Base-by-base conservation (phyloP, 2,113 vertebrate species). In the Octodon degus region DNA sequence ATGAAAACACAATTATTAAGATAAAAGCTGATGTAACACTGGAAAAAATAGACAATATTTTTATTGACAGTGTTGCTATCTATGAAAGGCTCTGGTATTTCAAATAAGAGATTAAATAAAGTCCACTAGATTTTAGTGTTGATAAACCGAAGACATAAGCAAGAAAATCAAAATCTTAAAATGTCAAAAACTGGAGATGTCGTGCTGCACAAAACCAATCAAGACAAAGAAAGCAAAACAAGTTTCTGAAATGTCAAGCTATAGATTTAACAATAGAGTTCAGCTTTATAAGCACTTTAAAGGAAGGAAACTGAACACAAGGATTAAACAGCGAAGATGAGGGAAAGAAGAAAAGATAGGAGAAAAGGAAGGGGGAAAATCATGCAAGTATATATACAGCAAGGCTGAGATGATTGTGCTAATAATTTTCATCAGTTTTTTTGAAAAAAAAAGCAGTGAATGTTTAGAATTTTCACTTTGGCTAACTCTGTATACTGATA, bases 21-120 rank as follows among this genome's bases (percentile, higher is more conserved):
- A 91, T 86, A 91, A 82, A 95, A 94, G 50, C 86, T 95, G 86
- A 84, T 58, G 70, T 17, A 43, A 93, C 91, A 58, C 47, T 93
- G n/a, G 25, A 95, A 88, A 27, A 30, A 96, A 94, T 24, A 93
- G 53, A 79, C 40, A 89, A 30, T 68, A 76, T 93, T 95, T 25
- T 82, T 30, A 47, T 83, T 65, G 30, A 86, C 17, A 83, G 11
- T 58, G 89, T 86, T 94, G n/a, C 10, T 40, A 47, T 88, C 37
- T 32, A 25, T 84, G 82, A 89, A 84, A 53, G 11, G 3, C 47
- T 34, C 10, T 20, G 47, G 72, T 65, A 80, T 13, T 93, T 68
- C 62, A n/a, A 30, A 50, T 86, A 22, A 70, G 6, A 3, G 7
- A 86, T 86, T 77, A 79, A 85, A 83, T 86, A 47, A 74, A 95